A percentile compares a stretch with the other conserved stretches of the same genome.
These are phyloP conservation scores for Peromyscus nudipes DNA, from an alignment of 2,797 vertebrate genomes.

Conservation along the genomic window DNA sequence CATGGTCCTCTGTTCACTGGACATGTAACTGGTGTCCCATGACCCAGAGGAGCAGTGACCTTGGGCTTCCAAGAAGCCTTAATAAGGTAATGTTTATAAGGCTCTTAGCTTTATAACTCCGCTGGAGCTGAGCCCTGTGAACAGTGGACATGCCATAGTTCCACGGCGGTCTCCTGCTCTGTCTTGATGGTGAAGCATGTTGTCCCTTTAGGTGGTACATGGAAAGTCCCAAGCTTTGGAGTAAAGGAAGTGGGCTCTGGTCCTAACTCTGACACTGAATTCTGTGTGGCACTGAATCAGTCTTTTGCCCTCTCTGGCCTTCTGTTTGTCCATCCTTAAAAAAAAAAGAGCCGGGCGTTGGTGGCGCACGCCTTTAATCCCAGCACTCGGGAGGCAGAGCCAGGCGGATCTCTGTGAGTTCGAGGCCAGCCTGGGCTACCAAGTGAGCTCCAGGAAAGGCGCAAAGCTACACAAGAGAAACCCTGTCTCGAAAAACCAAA, in stretches of 20 bases:
- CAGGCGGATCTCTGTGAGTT: no score
- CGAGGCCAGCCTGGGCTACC: no score
- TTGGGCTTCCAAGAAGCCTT: constrained; percentile 92
- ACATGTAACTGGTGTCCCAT: constrained; percentile 89
- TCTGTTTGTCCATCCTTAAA: not conserved
- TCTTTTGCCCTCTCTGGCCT: not conserved
- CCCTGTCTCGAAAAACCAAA: no score
- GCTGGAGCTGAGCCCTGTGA: constrained; percentile 86
- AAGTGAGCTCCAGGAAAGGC: no score
- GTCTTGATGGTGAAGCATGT: constrained; percentile 49
- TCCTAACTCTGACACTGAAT: not conserved
- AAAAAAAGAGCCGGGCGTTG: no score
- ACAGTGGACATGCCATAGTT: constrained; percentile 85
- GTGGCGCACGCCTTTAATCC: no score
- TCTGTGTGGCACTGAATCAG: not conserved
- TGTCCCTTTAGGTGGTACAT: not conserved
- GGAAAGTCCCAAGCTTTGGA: not conserved
- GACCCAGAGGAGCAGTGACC: constrained; percentile 89
- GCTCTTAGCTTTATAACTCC: constrained; percentile 88
- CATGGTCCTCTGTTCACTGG: constrained; percentile 88
- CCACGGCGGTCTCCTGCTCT: constrained; percentile 68
- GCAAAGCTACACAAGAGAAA: no score
- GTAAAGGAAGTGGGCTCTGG: not conserved
- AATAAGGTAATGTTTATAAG: constrained; percentile 99
- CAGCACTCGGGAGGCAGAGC: no score